Evolutionary conservation across 2,797 vertebrate species (phyloP).

Genomic region (Sebastes itinus): DNA sequence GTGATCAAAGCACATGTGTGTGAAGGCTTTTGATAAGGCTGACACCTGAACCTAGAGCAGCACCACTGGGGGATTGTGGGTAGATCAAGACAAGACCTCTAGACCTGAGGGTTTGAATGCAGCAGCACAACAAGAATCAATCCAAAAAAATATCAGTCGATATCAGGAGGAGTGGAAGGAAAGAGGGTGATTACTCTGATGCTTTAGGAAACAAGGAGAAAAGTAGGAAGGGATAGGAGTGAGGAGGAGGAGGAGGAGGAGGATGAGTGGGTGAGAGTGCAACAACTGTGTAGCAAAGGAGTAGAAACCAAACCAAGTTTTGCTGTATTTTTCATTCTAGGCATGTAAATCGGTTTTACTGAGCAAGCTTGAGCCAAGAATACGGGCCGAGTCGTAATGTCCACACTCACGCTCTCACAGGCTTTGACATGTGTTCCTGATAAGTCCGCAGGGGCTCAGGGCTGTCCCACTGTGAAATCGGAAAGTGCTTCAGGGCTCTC

Average conservation of each 20-base stretch:
- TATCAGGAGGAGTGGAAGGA: constrained; percentile 48
- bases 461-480: constrained; percentile 45
- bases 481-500: constrained; percentile 50
- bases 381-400: constrained; percentile 16
- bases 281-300: constrained; percentile 37
- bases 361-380: constrained; percentile 13
- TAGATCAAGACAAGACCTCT: constrained; percentile 75
- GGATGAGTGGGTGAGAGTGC: constrained; percentile 28
- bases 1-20: constrained; percentile 71
- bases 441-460: constrained; percentile 30
- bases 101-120: constrained; percentile 62
- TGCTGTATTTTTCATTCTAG: constrained; percentile 19
- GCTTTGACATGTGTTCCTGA: constrained; percentile 53
- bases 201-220: constrained; percentile 62
- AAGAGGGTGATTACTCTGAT: constrained; percentile 49
- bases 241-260: constrained; percentile 13
- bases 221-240: not conserved
- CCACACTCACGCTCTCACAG: constrained; percentile 31
- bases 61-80: constrained; percentile 66
- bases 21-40: constrained; percentile 67
- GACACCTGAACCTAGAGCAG: constrained; percentile 70
- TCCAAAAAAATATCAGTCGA: constrained; percentile 65
- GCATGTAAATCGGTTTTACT: constrained; percentile 24
- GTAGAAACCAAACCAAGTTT: constrained; percentile 38
- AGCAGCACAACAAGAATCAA: constrained; percentile 66